Evolutionary conservation across 2,113 vertebrate genomes (phyloP), one percentile per base, ranked within the genome.

Genomic region (Cyanocitta stelleri): DNA sequence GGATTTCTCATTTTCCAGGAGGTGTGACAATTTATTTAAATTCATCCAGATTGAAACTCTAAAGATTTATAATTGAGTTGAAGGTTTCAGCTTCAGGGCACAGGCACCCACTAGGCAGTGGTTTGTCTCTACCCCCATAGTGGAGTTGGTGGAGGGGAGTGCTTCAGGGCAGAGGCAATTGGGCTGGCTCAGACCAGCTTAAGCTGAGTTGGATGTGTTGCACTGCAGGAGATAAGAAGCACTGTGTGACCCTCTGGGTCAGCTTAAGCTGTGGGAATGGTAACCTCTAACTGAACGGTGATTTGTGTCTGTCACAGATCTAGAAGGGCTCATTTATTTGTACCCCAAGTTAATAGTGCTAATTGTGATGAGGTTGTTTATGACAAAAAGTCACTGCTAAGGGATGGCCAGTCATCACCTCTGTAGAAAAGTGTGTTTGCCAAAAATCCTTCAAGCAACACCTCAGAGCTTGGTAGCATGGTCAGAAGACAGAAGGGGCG

Each of bases 21-120:
- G 69, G 29, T 87, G 66, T 23, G 61, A 80, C 63, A 46, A n/a
- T 78, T 92, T 88, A 76, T 91, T 85, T 83, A 69, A 88, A 90
- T 90, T 79, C 9, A 33, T 89, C 35, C 4, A 2, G n/a, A 85
- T 49, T 78, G 39, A 74, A 92, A 44, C 39, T 80, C 58, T 41
- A 29, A 81, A 93, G 30, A 46, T 93, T 52, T 71, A 44, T 75
- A 92, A 67, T 74, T 85, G 82, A 68, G 54, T 68, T 75, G 61
- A 68, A 44, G 46, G 69, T 93, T 84, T 90, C 61, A 63, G 55
- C 64, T 74, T 61, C 10, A 3, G 56, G 80, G 68, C 80, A 52
- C 27, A 72, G 30, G 58, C 10, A 41, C 35, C 44, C 62, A 41
- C 58, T 19, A n/a, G 81, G 3, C 41, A 41, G 62, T 63, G 17